A percentile compares a stretch with the other conserved stretches of the same genome.
Evolutionary conservation across 2,113 vertebrate species (phyloP).

Genomic region (Campylorhamphus procurvoides): DNA sequence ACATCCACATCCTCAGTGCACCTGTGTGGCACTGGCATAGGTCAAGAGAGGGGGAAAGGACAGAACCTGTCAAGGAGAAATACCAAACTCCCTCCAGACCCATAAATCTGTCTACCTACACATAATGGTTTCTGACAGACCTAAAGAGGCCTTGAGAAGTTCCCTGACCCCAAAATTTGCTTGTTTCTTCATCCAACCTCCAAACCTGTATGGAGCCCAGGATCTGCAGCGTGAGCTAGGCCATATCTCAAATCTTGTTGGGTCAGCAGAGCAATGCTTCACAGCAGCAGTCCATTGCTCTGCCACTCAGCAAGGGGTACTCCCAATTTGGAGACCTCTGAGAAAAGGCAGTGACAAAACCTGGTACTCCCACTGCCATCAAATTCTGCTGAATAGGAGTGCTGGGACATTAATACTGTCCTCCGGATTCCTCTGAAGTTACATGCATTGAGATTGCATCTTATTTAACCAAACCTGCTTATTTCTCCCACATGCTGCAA

Average conservation of each 20-base stretch:
- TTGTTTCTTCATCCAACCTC: background rate
- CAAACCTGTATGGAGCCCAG: background rate
- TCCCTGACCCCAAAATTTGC: background rate
- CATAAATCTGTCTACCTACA: background rate
- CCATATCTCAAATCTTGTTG: background rate
- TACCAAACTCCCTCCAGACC: background rate
- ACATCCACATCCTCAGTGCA: background rate
- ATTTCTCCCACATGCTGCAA: background rate
- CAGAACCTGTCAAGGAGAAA: background rate
- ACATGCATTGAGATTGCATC: background rate
- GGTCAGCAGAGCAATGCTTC: background rate
- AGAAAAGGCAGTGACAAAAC: background rate
- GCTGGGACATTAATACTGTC: slow-evolving; percentile 27
- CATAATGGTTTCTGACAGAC: background rate
- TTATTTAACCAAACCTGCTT: slow-evolving; percentile 5
- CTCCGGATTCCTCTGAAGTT: slow-evolving; percentile 7
- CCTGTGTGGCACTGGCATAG: background rate
- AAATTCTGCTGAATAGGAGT: background rate
- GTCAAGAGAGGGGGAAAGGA: background rate
- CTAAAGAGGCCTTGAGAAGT: background rate
- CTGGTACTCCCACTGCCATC: background rate
- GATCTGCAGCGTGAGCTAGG: background rate
- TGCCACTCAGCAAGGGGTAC: background rate
- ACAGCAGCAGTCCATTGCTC: background rate
- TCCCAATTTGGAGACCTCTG: background rate